Evolutionary conservation across 2,888 invertebrate species (phyloP), one percentile per base, ranked within the genome.

Genomic region (Pinctada fucata): DNA sequence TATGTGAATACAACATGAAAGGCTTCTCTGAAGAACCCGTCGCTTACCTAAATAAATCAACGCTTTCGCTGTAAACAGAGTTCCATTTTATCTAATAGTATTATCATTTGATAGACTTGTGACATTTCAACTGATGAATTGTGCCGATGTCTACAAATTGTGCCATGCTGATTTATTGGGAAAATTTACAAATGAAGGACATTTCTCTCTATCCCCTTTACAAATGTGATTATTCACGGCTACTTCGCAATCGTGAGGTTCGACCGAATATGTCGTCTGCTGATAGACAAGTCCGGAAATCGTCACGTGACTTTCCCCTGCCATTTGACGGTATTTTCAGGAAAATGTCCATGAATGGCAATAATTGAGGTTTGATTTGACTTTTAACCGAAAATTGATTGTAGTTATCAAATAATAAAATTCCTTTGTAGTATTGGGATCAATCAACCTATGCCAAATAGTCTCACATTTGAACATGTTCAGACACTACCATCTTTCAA

Each of bases 131-230:
- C 58, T 58, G 58, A 58, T 58, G 58, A 58, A 58, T 58, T 58
- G 58, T 13, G 58, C 13, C 58, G 58, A 58, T 58, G 58, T 58
- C 58, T 6, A 13, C 58, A 58, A 58, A 58, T 58, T 58, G 58
- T 58, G 13, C 58, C 13, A 13, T 10, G 58, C 13, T 58, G 58
- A 58, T 58, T 58, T 58, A 58, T 58, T 13, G 58, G 58, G 58
- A 58, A 58, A 58, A 58, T 58, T 58, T 58, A 58, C 58, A 58
- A 58, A 58, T 58, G 58, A 58, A 58, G 58, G 58, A 58, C 58
- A 58, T 10, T 58, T 58, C 58, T 58, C 8, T 58, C 8, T 10
- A 58, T 10, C 31, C 58, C 58, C 58, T 58, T 58, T 10, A 58
- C 58, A 58, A 58, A 58, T 58, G 8, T 10, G 58, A 58, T 58